phyloP scores from a whole-genome alignment of 2,888 invertebrate genomes.

The Amaurobius ferox region DNA sequence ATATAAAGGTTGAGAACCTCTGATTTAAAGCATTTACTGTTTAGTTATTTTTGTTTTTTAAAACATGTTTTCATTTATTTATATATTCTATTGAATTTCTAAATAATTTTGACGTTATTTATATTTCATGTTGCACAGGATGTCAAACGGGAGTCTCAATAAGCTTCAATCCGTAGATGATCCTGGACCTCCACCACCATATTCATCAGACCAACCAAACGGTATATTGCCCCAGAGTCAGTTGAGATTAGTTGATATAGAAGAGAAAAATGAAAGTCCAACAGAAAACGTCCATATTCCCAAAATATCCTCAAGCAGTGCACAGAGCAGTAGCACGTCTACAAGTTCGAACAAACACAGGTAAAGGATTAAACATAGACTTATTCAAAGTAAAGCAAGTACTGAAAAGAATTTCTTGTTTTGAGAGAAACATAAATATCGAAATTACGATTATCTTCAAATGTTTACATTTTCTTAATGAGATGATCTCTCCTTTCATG shows the following conservation, averaged over 20 bases:
- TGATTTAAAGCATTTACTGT: no score
- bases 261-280: slow-evolving; percentile 52
- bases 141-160: slow-evolving; percentile 28
- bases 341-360: slow-evolving; percentile 40
- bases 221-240: slow-evolving; percentile 35
- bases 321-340: slow-evolving; percentile 18
- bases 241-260: slow-evolving; percentile 53
- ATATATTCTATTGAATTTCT: no score
- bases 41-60: no score
- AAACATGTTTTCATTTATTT: no score
- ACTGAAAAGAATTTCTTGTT: no score
- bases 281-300: slow-evolving; percentile 37
- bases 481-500: no score
- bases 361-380: no score
- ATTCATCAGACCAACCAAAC: slow-evolving; percentile 39
- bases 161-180: slow-evolving; percentile 55
- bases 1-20: no score
- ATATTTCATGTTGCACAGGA: background rate
- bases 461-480: no score
- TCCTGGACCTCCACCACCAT: slow-evolving; percentile 63
- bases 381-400: no score
- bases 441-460: no score
- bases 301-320: slow-evolving; percentile 22
- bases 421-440: no score
- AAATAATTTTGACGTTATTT: background rate